Base-by-base conservation (phyloP, 2,888 invertebrate species). In the Sinohyriopsis cumingii region DNA sequence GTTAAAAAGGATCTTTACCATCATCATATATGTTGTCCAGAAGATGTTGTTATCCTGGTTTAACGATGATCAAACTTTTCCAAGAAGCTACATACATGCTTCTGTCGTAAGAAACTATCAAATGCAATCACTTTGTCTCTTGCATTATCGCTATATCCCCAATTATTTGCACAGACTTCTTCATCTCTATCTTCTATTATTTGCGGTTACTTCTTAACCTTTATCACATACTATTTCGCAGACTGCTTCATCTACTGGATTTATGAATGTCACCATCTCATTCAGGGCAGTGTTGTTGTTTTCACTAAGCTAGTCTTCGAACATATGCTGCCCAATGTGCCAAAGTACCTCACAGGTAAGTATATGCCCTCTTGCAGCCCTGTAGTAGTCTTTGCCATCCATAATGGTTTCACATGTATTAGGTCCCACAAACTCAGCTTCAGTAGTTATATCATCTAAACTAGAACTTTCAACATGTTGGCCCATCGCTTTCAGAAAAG, bases 381-480 rank as follows among this genome's bases (percentile, higher is more conserved):
- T 59, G 57, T 69, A 69, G 60, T 69, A 61, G 19, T 56, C 54
- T 60, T 67, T 70, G 3, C 66, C 67, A 28, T 70, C 63, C 54
- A 70, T 15, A 15, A 68, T 62, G 12, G 60, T 60, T 15, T 24
- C 19, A 5, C 24, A 5, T 15, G 65, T 64, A 59, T 61, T 68
- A 19, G 53, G 24, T 19, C 24, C 63, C 55, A 60, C 64, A 9
- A 71, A 28, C 20, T 64, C 63, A 59, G 54, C n/a, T 54, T 71
- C 65, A 54, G 60, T 25, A 63, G 63, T 68, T 53, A 64, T 25
- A 28, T 71, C 59, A 55, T 55, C 71, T n/a, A 71, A 56, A 25
- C 71, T 68, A n/a, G 71, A n/a, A 60, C 53, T 57, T 20, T 71
- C 65, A n/a, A 70, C 55, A 54, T 70, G 70, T 24, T 70, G 61